Evolutionary conservation across 2,113 vertebrate genomes (phyloP).

Genomic region (Macquaria australasica): DNA sequence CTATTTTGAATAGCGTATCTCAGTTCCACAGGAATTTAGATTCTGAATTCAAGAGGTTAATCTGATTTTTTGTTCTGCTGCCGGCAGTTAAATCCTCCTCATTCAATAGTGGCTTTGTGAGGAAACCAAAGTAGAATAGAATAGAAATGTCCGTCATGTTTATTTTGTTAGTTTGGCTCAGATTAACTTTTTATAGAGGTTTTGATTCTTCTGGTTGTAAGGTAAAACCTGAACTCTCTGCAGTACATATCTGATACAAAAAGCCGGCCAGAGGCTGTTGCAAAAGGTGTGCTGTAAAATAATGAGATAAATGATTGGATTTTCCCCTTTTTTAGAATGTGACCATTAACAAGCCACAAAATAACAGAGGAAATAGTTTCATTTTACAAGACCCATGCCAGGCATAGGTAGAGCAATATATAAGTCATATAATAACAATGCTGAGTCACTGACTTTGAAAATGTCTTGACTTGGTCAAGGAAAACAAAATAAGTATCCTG

Average conservation of each 20-base stretch:
- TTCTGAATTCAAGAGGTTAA: slow-evolving; percentile 17
- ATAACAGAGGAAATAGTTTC: slow-evolving; percentile 3
- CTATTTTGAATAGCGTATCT: neutral
- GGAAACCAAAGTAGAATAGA: neutral
- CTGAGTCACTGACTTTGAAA: neutral
- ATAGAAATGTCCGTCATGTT: neutral
- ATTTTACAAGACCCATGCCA: neutral
- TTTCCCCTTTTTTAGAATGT: neutral
- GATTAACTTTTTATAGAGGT: neutral
- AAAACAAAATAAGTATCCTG: neutral
- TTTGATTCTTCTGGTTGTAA: slow-evolving; percentile 11
- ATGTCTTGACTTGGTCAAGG: neutral
- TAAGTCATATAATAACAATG: neutral
- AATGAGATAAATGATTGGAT: slow-evolving; percentile 13
- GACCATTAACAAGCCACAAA: neutral
- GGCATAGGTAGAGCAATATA: fast-evolving
- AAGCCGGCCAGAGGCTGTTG: neutral
- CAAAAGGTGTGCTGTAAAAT: slow-evolving; percentile 4
- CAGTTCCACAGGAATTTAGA: neutral
- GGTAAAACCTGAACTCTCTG: neutral
- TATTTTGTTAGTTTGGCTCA: neutral
- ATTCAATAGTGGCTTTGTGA: slow-evolving; percentile 15
- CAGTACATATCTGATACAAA: neutral
- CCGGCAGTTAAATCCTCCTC: slow-evolving; percentile 16
- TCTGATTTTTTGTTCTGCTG: neutral